Base-by-base conservation (phyloP, 2,888 invertebrate genomes). In the Ophraella communa region DNA sequence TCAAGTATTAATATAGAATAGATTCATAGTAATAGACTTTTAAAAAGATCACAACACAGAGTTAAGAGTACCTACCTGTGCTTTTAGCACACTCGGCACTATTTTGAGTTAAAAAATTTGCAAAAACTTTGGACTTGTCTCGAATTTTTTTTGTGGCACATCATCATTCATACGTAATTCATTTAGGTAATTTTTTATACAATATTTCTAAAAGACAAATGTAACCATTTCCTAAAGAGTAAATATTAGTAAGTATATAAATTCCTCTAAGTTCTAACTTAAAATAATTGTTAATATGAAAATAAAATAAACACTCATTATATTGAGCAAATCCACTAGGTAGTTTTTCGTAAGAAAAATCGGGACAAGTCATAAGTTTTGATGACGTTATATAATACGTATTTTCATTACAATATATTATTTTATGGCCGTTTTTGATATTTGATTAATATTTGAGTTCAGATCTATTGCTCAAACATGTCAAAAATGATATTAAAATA, bases 11-110 rank as follows among this genome's bases (percentile, higher is more conserved):
- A 79, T 80, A 81, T 80, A 81, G 80, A 39, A 81, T 81, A 81
- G 81, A 81, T 82, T 82, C 80, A 81, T 82, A 82, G 80, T 82
- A 82, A 82, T 82, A 82, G 82, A 82, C 81, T 82, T 82, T 82
- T 78, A 82, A 81, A 82, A 82, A 82, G 81, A 83, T 83, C 83
- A 83, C 83, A 83, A 83, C 82, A 83, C 83, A 82, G 83, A 83
- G 82, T 79, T 81, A 80, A 80, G 74, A 76, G 80, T 76, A 76
- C 74, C 74, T 69, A 33, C 44, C 14, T 21, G 71, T 73, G 74
- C 75, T 69, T 67, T 71, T 57, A 69, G 73, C 69, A 69, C 71
- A 61, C 69, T 73, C 71, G 73, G 73, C 71, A 60, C 66, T 51
- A 62, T 71, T 70, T 74, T 71, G 71, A 74, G 72, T 73, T 69